Evolutionary conservation across 2,797 vertebrate genomes (phyloP), one percentile per base, ranked within the genome.

Genomic region (Masticophis lateralis): DNA sequence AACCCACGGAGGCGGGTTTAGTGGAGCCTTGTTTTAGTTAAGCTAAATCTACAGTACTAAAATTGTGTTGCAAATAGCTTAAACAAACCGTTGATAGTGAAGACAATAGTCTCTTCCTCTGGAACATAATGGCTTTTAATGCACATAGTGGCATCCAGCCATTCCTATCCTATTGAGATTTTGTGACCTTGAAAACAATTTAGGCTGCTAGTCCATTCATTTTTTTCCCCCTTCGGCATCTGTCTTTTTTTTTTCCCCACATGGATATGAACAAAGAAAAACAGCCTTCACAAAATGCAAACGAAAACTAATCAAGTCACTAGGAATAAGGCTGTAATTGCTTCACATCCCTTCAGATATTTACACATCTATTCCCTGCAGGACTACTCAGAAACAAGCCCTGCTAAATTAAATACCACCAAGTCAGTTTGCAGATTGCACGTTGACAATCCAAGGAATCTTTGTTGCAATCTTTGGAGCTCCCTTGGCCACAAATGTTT

Each of bases 91-190:
- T 43, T 32, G 28, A 60, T 88, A 88, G 25, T 28, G 53, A 66
- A 22, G 47, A 53, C 89, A 90, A 63, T 20, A 18, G 4, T n/a
- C 92, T 95, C 92, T 28, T 93, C 87, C 90, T 90, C 86, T 61
- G 91, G 90, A 87, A 79, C 92, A 63, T 0, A 43, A 86, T 92
- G 90, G 74, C 57, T 0, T 60, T 94, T 86, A 57, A 56, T 57
- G 57, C 12, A 87, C 92, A 88, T 92, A 93, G 86, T 59, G 90
- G 93, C 92, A 93, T 90, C 90, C 89, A 86, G 55, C 90, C 91
- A 87, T 90, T 28, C 32, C 86, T 10, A 27, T 28, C 90, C 89
- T 18, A 90, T 47, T 0, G 16, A 59, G 60, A 8, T 66, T 11
- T 53, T 0, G 0, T 88, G 91, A 53, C 91, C 92, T 87, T 66